Percentiles rank a stretch among this genome's conserved stretches.
These are phyloP conservation scores for Muscicapa striata DNA, from an alignment of 2,797 vertebrate species.

Conservation along the genomic window DNA sequence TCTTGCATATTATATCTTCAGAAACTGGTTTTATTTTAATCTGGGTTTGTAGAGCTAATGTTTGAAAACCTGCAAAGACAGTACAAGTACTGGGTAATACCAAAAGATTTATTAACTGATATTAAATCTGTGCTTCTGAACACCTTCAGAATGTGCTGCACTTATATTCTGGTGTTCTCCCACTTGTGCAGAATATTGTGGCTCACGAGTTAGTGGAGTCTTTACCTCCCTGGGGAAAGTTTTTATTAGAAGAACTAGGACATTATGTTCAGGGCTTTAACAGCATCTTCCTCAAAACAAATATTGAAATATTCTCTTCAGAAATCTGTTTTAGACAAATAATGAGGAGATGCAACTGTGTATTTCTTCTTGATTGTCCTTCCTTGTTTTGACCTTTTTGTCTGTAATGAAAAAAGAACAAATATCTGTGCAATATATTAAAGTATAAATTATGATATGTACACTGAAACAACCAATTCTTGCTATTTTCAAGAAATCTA, in stretches of 20 bases:
- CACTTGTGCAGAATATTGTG: conserved; percentile 33
- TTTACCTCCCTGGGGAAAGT: conserved; percentile 58
- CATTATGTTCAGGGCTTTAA: conserved; percentile 17
- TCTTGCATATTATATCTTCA: not conserved
- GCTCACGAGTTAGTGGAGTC: conserved; percentile 44
- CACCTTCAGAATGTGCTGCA: not conserved
- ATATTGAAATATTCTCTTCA: not conserved
- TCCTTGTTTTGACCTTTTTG: not conserved
- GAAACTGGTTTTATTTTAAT: conserved; percentile 3
- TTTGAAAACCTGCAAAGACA: conserved; percentile 8
- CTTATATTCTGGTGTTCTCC: not conserved
- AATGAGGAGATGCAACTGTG: not conserved
- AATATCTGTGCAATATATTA: not conserved
- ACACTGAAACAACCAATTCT: not conserved
- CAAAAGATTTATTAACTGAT: conserved; percentile 1
- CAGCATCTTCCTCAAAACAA: conserved; percentile 21
- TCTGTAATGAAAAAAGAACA: not conserved
- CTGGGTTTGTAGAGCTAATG: not conserved
- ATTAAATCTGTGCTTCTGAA: not conserved
- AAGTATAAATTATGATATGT: not conserved
- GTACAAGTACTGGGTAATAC: not conserved
- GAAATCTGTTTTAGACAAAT: not conserved
- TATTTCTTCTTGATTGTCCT: not conserved
- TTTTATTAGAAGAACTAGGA: conserved; percentile 63
- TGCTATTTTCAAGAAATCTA: not conserved